Evolutionary conservation across 2,113 vertebrate genomes (phyloP).

Genomic region (Pheucticus melanocephalus): DNA sequence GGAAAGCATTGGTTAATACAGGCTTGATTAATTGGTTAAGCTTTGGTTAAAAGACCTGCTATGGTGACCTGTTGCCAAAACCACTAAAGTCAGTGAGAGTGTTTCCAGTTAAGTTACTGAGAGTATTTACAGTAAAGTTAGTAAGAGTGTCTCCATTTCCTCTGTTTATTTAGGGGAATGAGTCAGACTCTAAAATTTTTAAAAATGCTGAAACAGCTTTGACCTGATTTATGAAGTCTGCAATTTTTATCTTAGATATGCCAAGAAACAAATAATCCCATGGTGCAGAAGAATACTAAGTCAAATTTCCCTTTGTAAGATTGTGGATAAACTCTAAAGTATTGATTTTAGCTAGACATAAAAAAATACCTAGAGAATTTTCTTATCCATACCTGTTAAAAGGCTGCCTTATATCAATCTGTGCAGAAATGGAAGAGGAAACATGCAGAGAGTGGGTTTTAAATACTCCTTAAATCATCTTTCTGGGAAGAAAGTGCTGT

Average conservation of each 20-base stretch:
- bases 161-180: not conserved
- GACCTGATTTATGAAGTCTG: not conserved
- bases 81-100: not conserved
- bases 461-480: not conserved
- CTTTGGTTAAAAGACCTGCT: not conserved
- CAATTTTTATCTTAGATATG: not conserved
- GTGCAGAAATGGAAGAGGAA: not conserved
- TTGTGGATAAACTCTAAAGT: not conserved
- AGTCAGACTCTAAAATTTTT: not conserved
- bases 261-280: not conserved
- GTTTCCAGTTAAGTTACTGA: not conserved
- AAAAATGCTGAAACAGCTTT: not conserved
- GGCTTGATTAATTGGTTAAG: not conserved
- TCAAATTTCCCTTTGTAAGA: not conserved
- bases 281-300: not conserved
- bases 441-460: not conserved
- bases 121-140: not conserved
- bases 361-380: not conserved
- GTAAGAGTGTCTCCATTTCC: not conserved
- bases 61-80: not conserved
- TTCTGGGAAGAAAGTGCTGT: not conserved
- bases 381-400: not conserved
- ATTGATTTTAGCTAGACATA: not conserved
- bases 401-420: not conserved
- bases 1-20: not conserved